A percentile compares a stretch with the other conserved stretches of the same genome.
Conservation (phyloP, 2,113 vertebrate genomes). For the Colaptes auratus region DNA sequence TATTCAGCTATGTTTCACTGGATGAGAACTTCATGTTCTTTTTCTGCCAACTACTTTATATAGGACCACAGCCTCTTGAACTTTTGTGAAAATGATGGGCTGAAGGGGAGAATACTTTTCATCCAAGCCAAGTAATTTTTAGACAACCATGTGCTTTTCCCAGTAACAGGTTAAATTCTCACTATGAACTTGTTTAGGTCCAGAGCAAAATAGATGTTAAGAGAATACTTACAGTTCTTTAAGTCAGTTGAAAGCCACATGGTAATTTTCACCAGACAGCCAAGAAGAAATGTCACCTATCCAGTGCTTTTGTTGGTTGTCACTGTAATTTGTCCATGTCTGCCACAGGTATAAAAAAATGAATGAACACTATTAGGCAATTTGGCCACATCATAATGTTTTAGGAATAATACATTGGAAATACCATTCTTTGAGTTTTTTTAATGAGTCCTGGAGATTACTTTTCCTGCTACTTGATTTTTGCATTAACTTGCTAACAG, state of each 20-base stretch:
- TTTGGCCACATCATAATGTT: not conserved
- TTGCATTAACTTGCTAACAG: not conserved
- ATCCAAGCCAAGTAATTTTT: not conserved
- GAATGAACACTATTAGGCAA: not conserved
- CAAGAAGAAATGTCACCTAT: not conserved
- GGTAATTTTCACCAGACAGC: not conserved
- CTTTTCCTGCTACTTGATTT: not conserved
- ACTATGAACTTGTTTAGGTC: not conserved
- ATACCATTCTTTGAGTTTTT: not conserved
- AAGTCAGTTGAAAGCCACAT: not conserved
- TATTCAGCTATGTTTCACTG: not conserved
- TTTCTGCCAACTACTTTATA: not conserved
- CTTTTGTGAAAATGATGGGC: not conserved
- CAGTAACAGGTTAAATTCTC: not conserved
- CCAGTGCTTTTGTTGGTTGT: not conserved
- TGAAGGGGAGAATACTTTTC: not conserved
- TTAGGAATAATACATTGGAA: not conserved
- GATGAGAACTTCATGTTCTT: not conserved
- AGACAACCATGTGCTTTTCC: not conserved
- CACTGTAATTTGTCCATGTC: not conserved
- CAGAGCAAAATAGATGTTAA: not conserved
- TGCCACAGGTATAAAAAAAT: not conserved
- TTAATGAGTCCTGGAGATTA: not conserved
- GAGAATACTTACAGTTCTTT: not conserved
- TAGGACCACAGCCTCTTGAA: not conserved